Percentiles rank a stretch among this genome's conserved stretches.
Conservation (phyloP, 2,113 vertebrate species). For the Hyla sarda region DNA sequence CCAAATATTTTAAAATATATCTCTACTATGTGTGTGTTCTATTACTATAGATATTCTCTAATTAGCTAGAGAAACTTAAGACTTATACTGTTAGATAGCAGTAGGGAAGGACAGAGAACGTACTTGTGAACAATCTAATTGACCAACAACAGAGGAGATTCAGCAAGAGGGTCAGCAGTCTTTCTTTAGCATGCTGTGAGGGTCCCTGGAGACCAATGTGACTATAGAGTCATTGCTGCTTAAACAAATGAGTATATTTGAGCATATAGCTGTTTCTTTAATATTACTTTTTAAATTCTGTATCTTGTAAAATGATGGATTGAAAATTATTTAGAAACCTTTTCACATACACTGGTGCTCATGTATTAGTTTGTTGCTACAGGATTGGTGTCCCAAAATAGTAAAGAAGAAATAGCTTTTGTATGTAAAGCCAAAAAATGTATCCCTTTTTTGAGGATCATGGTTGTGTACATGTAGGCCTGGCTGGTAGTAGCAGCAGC, state of each 20-base stretch:
- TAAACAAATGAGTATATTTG: not conserved
- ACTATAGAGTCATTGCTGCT: not conserved
- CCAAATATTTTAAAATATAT: no score
- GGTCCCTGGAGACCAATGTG: not conserved
- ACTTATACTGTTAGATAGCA: not conserved
- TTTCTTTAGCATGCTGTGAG: not conserved
- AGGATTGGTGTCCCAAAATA: no score
- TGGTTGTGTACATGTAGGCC: no score
- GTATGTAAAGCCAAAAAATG: no score
- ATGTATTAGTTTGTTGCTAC: no score
- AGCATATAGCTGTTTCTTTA: not conserved
- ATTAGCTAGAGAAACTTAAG: not conserved
- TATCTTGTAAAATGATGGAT: not conserved
- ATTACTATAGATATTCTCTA: not conserved
- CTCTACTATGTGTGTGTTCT: no score
- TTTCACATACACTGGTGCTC: no score
- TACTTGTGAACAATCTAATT: slow-evolving; percentile 18
- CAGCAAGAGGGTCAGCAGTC: not conserved
- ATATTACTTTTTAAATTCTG: not conserved
- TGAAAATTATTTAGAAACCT: not conserved
- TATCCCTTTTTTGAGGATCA: no score
- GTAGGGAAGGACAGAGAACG: not conserved
- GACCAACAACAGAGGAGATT: slow-evolving; percentile 2
- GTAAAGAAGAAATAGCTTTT: no score
- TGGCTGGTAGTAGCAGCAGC: no score